Base-by-base conservation (phyloP, 2,113 vertebrate genomes). In the Sialia sialis region DNA sequence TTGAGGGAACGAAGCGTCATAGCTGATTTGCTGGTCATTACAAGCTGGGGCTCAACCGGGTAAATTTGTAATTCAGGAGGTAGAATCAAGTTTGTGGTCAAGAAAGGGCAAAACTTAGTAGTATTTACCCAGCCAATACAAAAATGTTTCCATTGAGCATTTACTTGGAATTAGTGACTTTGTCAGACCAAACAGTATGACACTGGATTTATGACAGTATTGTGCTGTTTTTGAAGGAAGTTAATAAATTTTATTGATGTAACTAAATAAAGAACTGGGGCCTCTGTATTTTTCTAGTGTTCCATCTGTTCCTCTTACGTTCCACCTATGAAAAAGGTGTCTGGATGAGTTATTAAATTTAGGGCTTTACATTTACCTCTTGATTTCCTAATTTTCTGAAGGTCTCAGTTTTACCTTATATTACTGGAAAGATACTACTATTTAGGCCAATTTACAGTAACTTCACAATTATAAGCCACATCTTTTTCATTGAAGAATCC, bases 1-100 rank as follows among this genome's bases (percentile, higher is more conserved):
- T 77, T 70, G 91, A 95, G 59, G 69, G 81, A 79, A 94, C 62
- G 80, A 80, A 87, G 63, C 56, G 66, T 95, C 78, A 73, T 43
- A 66, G 87, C 70, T 39, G 30, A 43, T 59, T 91, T 87, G 16
- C 15, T 78, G 80, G 74, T 87, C 36, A 39, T 22, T 70, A 36
- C 54, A 84, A 95, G 84, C 80, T 58, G 23, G 10, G 36, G 36
- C 87, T 95, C 84, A 93, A 54, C 92, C 72, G 46, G 90, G 54
- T 16, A 72, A 59, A 34, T 76, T 39, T 55, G 58, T 38, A 63
- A n/a, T 32, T 89, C 54, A 75, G 49, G 64, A 83, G 58, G 20
- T 93, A 22, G 87, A 82, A 80, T 72, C 70, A 73, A 52, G 60
- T 41, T 64, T 52, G 46, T 22, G 39, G 66, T 60, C 67, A 43